Percentiles rank a stretch among this genome's conserved stretches.
Evolutionary conservation across 1,140 invertebrate species (phyloP).

Genomic region (Diabrotica undecimpunctata): DNA sequence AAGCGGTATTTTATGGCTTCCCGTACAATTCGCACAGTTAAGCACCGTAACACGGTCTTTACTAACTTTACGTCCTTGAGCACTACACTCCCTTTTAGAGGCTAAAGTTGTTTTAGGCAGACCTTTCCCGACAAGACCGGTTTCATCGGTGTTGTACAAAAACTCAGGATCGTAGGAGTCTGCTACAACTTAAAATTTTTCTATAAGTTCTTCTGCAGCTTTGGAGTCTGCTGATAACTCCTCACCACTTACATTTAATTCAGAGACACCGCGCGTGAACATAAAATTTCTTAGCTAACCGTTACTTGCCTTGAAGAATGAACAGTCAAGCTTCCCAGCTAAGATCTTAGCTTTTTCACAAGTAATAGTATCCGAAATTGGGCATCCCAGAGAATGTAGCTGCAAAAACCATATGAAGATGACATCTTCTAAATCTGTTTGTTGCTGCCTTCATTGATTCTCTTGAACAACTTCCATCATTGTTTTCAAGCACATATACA

Average conservation of each 20-base stretch:
- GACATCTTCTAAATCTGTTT: background rate
- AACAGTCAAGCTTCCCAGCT: slow-evolving; percentile 35
- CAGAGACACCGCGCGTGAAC: slow-evolving; percentile 38
- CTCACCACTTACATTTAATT: slow-evolving; percentile 18
- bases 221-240: slow-evolving; percentile 11
- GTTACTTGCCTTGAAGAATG: slow-evolving; percentile 38
- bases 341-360: slow-evolving; percentile 41
- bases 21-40: slow-evolving; percentile 15
- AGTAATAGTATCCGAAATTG: slow-evolving; percentile 36
- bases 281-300: slow-evolving; percentile 43
- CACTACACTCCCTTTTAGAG: slow-evolving; percentile 9
- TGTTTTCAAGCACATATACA: no score
- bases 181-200: slow-evolving; percentile 8
- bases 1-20: slow-evolving; percentile 18
- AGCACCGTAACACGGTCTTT: slow-evolving; percentile 18
- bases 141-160: slow-evolving; percentile 22
- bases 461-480: background rate
- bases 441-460: background rate
- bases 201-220: slow-evolving; percentile 12
- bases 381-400: slow-evolving; percentile 18
- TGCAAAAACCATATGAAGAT: slow-evolving; percentile 17
- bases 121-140: slow-evolving; percentile 17
- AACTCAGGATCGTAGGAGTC: background rate
- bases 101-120: slow-evolving; percentile 15
- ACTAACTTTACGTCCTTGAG: background rate